Percentiles rank a stretch among this genome's conserved stretches.
phyloP scores from a whole-genome alignment of 2,888 invertebrate genomes.

The Fabriciana adippe region DNA sequence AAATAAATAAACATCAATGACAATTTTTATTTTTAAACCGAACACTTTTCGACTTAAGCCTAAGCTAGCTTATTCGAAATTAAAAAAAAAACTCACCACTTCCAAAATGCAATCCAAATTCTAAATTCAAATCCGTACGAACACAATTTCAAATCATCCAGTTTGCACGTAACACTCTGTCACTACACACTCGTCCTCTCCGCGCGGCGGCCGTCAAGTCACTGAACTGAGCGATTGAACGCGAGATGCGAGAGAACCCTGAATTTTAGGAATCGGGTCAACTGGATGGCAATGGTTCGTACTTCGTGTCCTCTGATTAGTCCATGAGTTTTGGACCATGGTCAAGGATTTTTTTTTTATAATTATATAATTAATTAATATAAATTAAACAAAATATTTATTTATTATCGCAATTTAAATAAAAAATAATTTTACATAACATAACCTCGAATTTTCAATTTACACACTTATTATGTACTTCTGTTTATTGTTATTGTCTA shows the following conservation, averaged over 20 bases:
- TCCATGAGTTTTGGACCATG: slow-evolving; percentile 18
- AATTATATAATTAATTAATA: not conserved
- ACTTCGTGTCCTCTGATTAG: slow-evolving; percentile 35
- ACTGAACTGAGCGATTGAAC: slow-evolving; percentile 71
- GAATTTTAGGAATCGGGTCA: slow-evolving; percentile 75
- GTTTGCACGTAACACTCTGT: slow-evolving; percentile 52
- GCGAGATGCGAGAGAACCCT: slow-evolving; percentile 63
- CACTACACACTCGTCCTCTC: slow-evolving; percentile 67
- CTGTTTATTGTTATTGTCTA: no score
- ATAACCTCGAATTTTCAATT: no score
- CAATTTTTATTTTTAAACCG: not conserved
- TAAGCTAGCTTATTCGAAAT: not conserved
- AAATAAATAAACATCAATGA: slow-evolving; percentile 6
- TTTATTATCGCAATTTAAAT: not conserved
- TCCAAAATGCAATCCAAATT: slow-evolving; percentile 80
- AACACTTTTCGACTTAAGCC: not conserved
- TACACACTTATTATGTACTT: no score
- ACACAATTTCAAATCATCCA: slow-evolving; percentile 49
- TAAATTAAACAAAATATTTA: not conserved
- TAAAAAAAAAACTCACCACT: slow-evolving; percentile 55
- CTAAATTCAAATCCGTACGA: slow-evolving; percentile 60
- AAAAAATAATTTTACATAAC: no score
- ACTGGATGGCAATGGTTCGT: slow-evolving; percentile 46
- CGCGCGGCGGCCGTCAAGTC: slow-evolving; percentile 64
- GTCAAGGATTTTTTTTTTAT: slow-evolving; percentile 17